phyloP scores from a whole-genome alignment of 2,888 invertebrate species.

The Agrochola litura region DNA sequence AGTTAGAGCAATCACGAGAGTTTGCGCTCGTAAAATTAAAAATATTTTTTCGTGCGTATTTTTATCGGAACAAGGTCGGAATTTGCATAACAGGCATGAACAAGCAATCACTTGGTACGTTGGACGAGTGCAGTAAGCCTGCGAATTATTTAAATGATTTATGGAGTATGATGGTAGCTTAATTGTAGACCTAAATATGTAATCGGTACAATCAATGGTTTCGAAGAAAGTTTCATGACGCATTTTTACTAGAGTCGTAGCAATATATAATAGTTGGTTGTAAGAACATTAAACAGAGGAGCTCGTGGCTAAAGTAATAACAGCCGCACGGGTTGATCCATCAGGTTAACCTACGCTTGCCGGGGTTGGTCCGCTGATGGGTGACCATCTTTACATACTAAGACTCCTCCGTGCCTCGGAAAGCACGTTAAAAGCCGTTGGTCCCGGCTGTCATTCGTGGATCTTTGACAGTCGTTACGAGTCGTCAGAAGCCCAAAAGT shows the following conservation, averaged over 20 bases:
- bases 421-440: too few species aligned
- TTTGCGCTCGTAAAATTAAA: conserved; percentile 65
- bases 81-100: conserved; percentile 65
- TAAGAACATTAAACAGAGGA: background rate
- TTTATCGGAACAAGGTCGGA: conserved; percentile 58
- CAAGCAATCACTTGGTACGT: conserved; percentile 45
- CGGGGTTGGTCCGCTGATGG: too few species aligned
- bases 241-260: background rate
- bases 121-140: conserved; percentile 59
- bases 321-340: too few species aligned
- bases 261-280: background rate
- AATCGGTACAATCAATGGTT: conserved; percentile 30
- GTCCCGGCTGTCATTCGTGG: too few species aligned
- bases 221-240: conserved; percentile 28
- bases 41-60: conserved; percentile 40
- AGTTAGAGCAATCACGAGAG: conserved; percentile 64
- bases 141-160: conserved; percentile 65
- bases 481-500: too few species aligned
- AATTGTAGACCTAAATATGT: conserved; percentile 47
- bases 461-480: too few species aligned
- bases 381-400: too few species aligned
- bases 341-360: too few species aligned
- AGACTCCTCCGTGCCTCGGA: too few species aligned
- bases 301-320: too few species aligned
- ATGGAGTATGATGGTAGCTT: conserved; percentile 44